These are phyloP conservation scores for Gymnoscelis rufifasciata DNA, from an alignment of 2,888 invertebrate genomes.

Conservation along the genomic window DNA sequence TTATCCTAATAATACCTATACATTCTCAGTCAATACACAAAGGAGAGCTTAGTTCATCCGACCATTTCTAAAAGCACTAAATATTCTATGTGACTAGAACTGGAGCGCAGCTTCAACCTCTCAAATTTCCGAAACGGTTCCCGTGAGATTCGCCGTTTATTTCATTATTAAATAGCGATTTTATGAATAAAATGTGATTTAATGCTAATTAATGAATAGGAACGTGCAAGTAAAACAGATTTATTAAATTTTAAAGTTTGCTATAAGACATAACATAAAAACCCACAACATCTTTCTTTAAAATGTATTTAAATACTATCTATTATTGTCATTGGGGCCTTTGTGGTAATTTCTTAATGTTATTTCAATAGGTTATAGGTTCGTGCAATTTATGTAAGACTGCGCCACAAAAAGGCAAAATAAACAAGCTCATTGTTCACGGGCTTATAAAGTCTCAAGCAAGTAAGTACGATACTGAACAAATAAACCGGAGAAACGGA, in stretches of 20 bases:
- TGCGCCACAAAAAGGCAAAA: too few relatives aligned
- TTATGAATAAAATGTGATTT: constrained; percentile 12
- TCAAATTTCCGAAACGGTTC: constrained; percentile 12
- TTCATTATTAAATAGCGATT: constrained; percentile 7
- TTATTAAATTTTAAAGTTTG: neutral
- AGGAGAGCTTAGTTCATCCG: constrained; percentile 6
- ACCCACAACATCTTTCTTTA: too few relatives aligned
- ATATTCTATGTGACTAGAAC: constrained; percentile 12
- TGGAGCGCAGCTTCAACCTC: constrained; percentile 13
- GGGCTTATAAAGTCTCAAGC: neutral
- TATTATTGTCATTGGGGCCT: too few relatives aligned
- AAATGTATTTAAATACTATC: too few relatives aligned
- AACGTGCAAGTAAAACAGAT: neutral
- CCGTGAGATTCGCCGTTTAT: constrained; percentile 5
- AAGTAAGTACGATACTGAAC: neutral
- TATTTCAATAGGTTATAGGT: too few relatives aligned
- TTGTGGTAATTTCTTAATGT: too few relatives aligned
- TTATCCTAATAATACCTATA: too few relatives aligned
- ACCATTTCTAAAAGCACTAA: constrained; percentile 7
- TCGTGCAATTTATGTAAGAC: too few relatives aligned
- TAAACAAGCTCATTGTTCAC: too few relatives aligned
- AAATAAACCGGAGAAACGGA: neutral
- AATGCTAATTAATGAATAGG: neutral
- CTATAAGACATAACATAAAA: too few relatives aligned
- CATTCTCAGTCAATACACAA: constrained; percentile 14